These are phyloP conservation scores for Clavelina lepadiformis DNA, from an alignment of 23 tunicate genomes.

Conservation along the genomic window DNA sequence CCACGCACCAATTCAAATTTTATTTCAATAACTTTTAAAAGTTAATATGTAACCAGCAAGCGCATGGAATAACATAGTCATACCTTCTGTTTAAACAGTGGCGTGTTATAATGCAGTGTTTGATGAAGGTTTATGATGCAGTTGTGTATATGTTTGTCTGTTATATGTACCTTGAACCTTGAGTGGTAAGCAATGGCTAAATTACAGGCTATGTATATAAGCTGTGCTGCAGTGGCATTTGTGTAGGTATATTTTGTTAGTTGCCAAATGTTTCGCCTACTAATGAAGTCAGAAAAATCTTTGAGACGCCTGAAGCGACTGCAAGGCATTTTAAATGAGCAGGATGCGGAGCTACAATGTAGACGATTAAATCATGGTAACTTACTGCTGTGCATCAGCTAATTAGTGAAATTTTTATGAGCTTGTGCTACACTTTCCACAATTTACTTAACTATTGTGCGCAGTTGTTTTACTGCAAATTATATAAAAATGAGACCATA, in stretches of 20 bases:
- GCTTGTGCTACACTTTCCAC: neutral
- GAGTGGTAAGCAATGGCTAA: too few species aligned
- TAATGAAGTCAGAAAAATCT: slow-evolving; percentile 58
- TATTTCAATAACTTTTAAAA: too few species aligned
- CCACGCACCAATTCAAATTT: too few species aligned
- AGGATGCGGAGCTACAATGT: slow-evolving; percentile 25
- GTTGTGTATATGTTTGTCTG: too few species aligned
- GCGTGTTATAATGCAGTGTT: too few species aligned
- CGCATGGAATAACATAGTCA: too few species aligned
- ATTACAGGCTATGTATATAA: too few species aligned
- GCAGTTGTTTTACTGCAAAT: slow-evolving; percentile 5
- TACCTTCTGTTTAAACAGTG: too few species aligned
- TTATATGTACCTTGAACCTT: too few species aligned
- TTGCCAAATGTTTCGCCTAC: slow-evolving; percentile 31
- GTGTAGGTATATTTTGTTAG: too few species aligned
- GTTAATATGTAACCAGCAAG: too few species aligned
- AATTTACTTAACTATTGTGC: neutral
- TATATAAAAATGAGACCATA: neutral
- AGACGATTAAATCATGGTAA: slow-evolving; percentile 51
- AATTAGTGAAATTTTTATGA: neutral
- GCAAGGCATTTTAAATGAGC: slow-evolving; percentile 49
- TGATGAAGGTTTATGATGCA: too few species aligned
- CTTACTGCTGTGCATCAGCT: slow-evolving; percentile 3
- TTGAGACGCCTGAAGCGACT: slow-evolving; percentile 38
- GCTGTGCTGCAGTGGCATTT: neutral